Percentiles rank a stretch among this genome's conserved stretches.
These are phyloP conservation scores for Ceratosolen fusciceps DNA, from an alignment of 1,140 invertebrate genomes.

Conservation along the genomic window DNA sequence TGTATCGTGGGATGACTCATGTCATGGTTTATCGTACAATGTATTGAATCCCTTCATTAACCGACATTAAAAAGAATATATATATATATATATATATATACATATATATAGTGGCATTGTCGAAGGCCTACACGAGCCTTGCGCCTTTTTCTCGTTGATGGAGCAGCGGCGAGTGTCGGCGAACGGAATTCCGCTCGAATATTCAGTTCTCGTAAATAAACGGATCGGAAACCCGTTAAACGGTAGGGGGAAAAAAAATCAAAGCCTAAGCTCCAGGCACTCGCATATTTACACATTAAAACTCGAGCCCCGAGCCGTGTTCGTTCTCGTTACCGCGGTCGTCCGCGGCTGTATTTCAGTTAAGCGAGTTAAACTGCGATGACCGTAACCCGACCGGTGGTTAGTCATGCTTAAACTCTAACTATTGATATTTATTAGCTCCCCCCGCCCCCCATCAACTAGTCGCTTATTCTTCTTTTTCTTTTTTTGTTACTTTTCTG, in stretches of 20 bases:
- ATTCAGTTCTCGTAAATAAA: conserved; percentile 14
- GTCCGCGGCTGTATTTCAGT: conserved; percentile 62
- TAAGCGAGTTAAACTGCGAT: conserved; percentile 54
- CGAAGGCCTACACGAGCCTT: not conserved
- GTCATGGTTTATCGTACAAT: no score
- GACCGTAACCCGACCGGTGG: not conserved
- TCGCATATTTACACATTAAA: conserved; percentile 29
- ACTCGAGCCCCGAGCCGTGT: conserved; percentile 34
- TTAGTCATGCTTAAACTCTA: not conserved
- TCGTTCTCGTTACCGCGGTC: conserved; percentile 63
- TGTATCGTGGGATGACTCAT: no score
- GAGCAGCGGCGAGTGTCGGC: not conserved
- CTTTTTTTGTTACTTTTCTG: not conserved
- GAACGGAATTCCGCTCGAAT: not conserved
- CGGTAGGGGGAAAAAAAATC: conserved; percentile 64
- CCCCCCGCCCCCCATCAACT: not conserved
- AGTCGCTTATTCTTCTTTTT: not conserved
- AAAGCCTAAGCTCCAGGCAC: conserved; percentile 61
- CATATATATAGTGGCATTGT: not conserved
- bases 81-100: no score
- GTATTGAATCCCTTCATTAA: no score
- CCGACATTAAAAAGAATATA: no score
- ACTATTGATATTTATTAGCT: no score
- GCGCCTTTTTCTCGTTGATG: not conserved
- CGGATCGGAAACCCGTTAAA: conserved; percentile 10